Conservation (phyloP, 2,888 invertebrate species). For the Phlogophora meticulosa region DNA sequence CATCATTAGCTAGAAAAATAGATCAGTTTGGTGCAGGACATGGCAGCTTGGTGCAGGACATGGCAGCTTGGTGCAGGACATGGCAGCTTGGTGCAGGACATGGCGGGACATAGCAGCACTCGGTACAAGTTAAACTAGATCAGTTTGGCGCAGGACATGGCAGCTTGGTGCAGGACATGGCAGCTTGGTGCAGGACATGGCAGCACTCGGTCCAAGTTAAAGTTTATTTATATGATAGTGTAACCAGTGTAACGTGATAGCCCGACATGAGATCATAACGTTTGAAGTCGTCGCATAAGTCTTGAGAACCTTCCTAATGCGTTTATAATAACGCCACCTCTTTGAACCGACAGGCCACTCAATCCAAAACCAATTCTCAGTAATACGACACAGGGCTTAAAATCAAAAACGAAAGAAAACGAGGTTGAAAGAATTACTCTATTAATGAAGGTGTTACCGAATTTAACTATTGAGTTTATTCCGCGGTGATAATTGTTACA, state of each 20-base stretch:
- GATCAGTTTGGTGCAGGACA: neutral
- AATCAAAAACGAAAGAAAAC: slow-evolving; percentile 18
- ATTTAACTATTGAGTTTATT: slow-evolving; percentile 80
- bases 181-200: too few relatives aligned
- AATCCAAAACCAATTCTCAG: slow-evolving; percentile 35
- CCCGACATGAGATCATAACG: slow-evolving; percentile 10
- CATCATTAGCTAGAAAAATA: neutral
- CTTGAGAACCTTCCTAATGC: slow-evolving; percentile 71
- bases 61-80: too few relatives aligned
- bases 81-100: too few relatives aligned
- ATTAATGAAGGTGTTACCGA: slow-evolving; percentile 84
- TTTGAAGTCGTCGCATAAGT: slow-evolving; percentile 41
- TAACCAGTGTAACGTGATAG: slow-evolving; percentile 20
- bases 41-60: too few relatives aligned
- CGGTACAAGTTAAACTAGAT: too few relatives aligned
- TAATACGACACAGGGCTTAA: slow-evolving; percentile 24
- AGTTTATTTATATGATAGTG: too few relatives aligned
- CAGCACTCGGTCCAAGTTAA: too few relatives aligned
- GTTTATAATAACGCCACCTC: slow-evolving; percentile 79
- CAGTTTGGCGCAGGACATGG: too few relatives aligned
- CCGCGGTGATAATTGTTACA: slow-evolving; percentile 82
- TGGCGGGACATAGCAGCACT: too few relatives aligned
- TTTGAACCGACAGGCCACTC: neutral
- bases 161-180: too few relatives aligned
- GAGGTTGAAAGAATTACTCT: slow-evolving; percentile 66